Evolutionary conservation across 2,113 vertebrate species (phyloP), one percentile per base, ranked within the genome.

Genomic region (Actinemys pallida): DNA sequence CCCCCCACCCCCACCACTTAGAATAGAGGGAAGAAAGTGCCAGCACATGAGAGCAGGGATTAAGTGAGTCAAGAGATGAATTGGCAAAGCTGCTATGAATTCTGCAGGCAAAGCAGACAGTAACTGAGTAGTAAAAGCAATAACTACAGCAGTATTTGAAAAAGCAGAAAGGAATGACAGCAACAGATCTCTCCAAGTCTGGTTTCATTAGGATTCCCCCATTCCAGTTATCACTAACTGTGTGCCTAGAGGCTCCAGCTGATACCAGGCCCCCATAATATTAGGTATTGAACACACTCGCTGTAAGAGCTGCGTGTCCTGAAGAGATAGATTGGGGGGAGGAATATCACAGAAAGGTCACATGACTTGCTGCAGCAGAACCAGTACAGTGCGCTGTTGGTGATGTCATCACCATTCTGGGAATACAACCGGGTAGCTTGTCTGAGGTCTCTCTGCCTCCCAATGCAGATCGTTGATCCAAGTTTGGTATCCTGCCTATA

Each of bases 1-100:
- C 47, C 78, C 49, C 91, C 52, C 5, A 45, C 45, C 45, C 86
- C 31, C 50, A 11, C 88, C 42, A 81, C 93, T 96, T 90, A 93
- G 94, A 96, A 97, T 92, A 97, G 91, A 93, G 81, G 57, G 78
- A 78, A 92, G 80, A 93, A 95, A 90, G 69, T 80, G n/a, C 50
- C 84, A 31, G 86, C 86, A 94, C 95, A 86, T 76, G 84, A 92
- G 83, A 95, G 82, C 29, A 88, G 72, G 50, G 72, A 92, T 93
- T 93, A 95, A 95, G n/a, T 35, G 45, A 91, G 56, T 91, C 86
- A 92, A 90, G 81, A 84, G 90, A 57, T 16, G 56, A 94, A 87
- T 54, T 76, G 57, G 50, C 3, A 12, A 56, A 93, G 52, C 25
- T 94, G 45, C 35, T 91, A 31, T 47, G 39, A 85, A 81, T 85